Percentiles rank a stretch among this genome's conserved stretches.
phyloP scores from a whole-genome alignment of 2,888 invertebrate genomes.

The Dugesia japonica region DNA sequence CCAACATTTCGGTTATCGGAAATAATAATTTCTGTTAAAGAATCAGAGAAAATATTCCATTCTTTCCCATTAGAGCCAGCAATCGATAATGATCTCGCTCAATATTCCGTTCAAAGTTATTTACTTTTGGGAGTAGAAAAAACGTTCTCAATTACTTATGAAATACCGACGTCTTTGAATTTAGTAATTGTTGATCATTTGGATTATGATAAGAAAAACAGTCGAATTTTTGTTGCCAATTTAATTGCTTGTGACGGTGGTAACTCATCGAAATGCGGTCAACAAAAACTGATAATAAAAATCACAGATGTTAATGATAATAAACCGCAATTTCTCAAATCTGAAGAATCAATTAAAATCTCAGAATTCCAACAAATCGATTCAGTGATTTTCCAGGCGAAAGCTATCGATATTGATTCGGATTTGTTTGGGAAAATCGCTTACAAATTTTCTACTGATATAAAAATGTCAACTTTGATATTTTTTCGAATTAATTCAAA shows the following conservation, averaged over 20 bases:
- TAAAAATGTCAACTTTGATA: not conserved
- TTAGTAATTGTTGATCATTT: not conserved
- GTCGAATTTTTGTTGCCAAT: not conserved
- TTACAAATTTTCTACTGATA: not conserved
- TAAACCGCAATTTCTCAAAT: not conserved
- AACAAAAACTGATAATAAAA: not conserved
- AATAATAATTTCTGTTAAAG: not conserved
- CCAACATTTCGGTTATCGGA: not conserved
- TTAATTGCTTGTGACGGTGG: conserved; percentile 10
- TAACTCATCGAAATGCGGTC: not conserved
- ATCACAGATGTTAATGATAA: conserved; percentile 4
- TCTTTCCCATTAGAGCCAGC: not conserved
- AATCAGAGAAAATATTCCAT: not conserved
- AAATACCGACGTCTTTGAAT: not conserved
- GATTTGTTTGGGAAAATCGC: not conserved
- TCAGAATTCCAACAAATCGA: not conserved
- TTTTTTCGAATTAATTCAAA: not conserved
- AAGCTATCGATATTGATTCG: not conserved
- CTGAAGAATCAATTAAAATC: conserved; percentile 5
- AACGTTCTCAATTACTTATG: not conserved
- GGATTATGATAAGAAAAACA: not conserved
- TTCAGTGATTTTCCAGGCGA: not conserved
- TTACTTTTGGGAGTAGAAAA: not conserved
- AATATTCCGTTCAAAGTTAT: not conserved
- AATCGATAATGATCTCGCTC: not conserved